Conservation (phyloP, 2,113 vertebrate genomes). For the Sus scrofa region DNA sequence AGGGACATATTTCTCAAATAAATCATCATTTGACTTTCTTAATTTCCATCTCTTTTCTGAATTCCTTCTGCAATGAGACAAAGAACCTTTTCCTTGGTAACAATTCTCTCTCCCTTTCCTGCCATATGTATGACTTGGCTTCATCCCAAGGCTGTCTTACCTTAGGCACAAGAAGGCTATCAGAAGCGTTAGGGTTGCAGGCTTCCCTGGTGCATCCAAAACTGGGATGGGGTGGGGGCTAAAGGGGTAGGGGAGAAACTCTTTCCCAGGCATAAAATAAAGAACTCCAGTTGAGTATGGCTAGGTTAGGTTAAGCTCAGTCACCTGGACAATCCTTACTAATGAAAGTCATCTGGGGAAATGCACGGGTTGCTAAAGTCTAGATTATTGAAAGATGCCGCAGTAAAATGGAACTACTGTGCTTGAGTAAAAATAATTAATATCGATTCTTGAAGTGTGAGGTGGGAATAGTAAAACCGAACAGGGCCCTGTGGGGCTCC, state of each 20-base stretch:
- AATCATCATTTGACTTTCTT: too few relatives aligned
- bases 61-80: too few relatives aligned
- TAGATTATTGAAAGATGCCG: not conserved
- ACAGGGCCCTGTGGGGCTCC: too few relatives aligned
- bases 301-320: not conserved
- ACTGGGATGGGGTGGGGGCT: not conserved
- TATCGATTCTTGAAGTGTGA: not conserved
- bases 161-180: not conserved
- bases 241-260: not conserved
- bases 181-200: not conserved
- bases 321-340: not conserved
- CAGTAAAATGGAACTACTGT: not conserved
- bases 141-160: not conserved
- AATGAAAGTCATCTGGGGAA: constrained; percentile 8
- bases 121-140: not conserved
- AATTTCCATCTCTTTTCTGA: too few relatives aligned
- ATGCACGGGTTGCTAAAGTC: not conserved
- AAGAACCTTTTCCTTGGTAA: too few relatives aligned
- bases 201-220: not conserved
- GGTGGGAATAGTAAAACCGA: too few relatives aligned
- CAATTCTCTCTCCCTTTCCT: not conserved
- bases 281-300: not conserved
- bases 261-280: not conserved
- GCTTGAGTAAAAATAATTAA: not conserved
- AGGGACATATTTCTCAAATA: too few relatives aligned